Base-by-base conservation (phyloP, 2,797 vertebrate genomes). In the Decapterus maruadsi region DNA sequence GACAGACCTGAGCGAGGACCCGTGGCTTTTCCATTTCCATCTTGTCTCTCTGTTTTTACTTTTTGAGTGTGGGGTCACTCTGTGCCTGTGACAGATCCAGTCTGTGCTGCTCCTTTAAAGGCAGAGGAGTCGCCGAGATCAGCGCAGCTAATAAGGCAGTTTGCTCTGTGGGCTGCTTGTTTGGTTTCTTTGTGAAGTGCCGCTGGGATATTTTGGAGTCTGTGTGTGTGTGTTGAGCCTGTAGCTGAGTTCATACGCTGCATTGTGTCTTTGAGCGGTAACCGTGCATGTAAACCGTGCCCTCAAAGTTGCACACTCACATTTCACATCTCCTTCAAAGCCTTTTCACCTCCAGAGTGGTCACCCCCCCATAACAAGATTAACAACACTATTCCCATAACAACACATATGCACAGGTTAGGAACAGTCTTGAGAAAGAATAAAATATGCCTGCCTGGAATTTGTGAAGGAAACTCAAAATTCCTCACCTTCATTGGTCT, bases 391-490 rank as follows among this genome's bases (percentile, higher is more conserved):
- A 34, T 86, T 65, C 29, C 43, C 57, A 77, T 16, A 64, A 71
- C 14, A 20, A 68, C 14, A 0, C 38, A 26, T 26, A 26, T 26
- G 26, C 26, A 26, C 20, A 10, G 70, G 53, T 26, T 26, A 26
- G 26, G 26, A 26, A 75, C 74, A 19, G 16, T 66, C 76, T 83
- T 58, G 12, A 20, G 54, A 70, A 75, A 78, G 62, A 90, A 88
- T 55, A 63, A 78, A 50, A 86, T 53, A 66, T 75, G 75, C 69
- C 66, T 13, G 56, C n/a, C 31, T 62, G 90, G 93, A 94, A 94
- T 94, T 93, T 95, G 71, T 68, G 76, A 46, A 40, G 86, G 84
- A 91, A 93, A 83, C 87, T 93, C 71, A 26, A 94, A 90, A 95
- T 95, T 95, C 94, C 93, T 93, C 92, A 93, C 86, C 76, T 81